These are phyloP conservation scores for Corydoras sp. DNA, from an alignment of 2,113 vertebrate genomes.

Conservation along the genomic window DNA sequence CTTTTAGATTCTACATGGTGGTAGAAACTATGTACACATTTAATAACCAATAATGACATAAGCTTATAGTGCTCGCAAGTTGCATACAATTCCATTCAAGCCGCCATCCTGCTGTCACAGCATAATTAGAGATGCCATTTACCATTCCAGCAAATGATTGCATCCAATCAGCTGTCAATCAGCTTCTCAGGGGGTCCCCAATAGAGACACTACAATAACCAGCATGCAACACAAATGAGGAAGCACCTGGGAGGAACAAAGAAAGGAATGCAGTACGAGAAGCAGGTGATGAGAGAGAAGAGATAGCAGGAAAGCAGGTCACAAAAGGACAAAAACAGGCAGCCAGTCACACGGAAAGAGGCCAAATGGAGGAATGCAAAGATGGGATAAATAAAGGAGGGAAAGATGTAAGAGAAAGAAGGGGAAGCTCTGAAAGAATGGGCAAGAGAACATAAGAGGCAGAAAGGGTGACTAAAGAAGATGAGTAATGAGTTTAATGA, in stretches of 20 bases:
- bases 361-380: slow-evolving; percentile 2
- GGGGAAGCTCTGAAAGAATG: neutral
- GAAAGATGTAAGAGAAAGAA: neutral
- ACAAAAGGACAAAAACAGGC: slow-evolving; percentile 8
- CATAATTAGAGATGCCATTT: slow-evolving; percentile 15
- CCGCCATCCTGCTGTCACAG: neutral
- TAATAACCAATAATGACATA: too few species aligned
- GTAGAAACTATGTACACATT: too few species aligned
- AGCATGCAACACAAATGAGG: slow-evolving; percentile 27
- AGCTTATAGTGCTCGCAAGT: too few species aligned
- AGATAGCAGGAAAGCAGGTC: slow-evolving; percentile 21
- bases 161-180: slow-evolving; percentile 16
- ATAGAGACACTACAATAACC: slow-evolving; percentile 27
- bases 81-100: neutral
- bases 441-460: neutral
- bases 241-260: neutral
- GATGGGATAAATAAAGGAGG: neutral
- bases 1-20: too few species aligned
- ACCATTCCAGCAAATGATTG: neutral
- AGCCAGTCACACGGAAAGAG: neutral
- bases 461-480: neutral
- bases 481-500: neutral
- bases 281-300: neutral
- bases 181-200: slow-evolving; percentile 3
- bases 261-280: slow-evolving; percentile 2